Percentiles rank a stretch among this genome's conserved stretches.
Evolutionary conservation across 1,140 invertebrate genomes (phyloP).

Genomic region (Leptinotarsa texana): DNA sequence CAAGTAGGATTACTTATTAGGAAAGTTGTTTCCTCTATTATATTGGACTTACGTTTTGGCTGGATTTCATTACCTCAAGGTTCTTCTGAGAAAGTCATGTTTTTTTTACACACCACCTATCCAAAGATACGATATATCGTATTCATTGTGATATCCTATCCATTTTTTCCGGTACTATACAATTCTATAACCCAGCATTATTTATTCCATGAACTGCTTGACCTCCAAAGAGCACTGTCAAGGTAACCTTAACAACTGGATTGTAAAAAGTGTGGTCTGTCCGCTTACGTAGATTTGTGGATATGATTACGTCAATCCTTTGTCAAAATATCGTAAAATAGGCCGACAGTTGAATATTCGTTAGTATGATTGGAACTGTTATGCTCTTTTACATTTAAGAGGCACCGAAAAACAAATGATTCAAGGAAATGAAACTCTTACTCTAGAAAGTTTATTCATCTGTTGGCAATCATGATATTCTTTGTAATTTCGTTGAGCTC

Average conservation of each 20-base stretch:
- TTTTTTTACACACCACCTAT: too few relatives aligned
- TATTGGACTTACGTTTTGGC: not conserved
- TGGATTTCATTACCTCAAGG: not conserved
- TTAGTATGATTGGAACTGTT: not conserved
- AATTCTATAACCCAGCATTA: not conserved
- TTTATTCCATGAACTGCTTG: not conserved
- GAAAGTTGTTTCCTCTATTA: not conserved
- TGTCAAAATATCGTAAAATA: conserved; percentile 16
- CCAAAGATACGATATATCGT: not conserved
- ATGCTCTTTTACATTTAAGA: too few relatives aligned
- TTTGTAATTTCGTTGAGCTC: too few relatives aligned
- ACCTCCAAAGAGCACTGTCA: not conserved
- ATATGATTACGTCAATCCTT: conserved; percentile 9
- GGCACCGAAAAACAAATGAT: too few relatives aligned
- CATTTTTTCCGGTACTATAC: not conserved
- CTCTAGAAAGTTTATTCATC: too few relatives aligned
- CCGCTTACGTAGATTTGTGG: conserved; percentile 4
- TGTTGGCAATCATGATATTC: too few relatives aligned
- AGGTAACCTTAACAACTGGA: not conserved
- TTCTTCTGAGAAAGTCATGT: not conserved
- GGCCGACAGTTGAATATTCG: not conserved
- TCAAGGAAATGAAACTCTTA: too few relatives aligned
- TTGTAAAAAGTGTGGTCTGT: not conserved
- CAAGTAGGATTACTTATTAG: not conserved
- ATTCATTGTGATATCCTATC: not conserved